Percentiles rank a stretch among this genome's conserved stretches.
These are phyloP conservation scores for Zosterops borbonicus DNA, from an alignment of 2,113 vertebrate species.

Conservation along the genomic window DNA sequence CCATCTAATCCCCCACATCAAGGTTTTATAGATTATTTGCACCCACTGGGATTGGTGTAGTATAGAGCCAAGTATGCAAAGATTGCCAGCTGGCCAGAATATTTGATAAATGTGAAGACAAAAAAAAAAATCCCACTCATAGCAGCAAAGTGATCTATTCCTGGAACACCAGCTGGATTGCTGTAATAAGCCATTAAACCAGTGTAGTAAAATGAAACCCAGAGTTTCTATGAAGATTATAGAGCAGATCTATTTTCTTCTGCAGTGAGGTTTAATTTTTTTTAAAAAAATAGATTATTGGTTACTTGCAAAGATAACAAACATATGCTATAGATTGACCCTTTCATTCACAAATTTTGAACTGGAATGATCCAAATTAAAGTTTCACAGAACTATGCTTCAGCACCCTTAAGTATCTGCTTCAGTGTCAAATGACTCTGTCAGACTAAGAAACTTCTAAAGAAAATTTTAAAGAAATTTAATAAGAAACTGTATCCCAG, in stretches of 20 bases:
- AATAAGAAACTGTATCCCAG: not conserved
- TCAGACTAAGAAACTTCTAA: not conserved
- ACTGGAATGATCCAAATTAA: not conserved
- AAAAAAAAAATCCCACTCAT: constrained; percentile 23
- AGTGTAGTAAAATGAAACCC: constrained; percentile 46
- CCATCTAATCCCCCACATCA: constrained; percentile 2
- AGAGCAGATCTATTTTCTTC: not conserved
- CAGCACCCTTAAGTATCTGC: not conserved
- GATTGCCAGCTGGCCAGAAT: constrained; percentile 55
- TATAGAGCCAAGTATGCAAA: not conserved
- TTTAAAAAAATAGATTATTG: not conserved
- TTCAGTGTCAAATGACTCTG: not conserved
- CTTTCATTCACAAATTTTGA: not conserved
- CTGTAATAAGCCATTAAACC: constrained; percentile 37
- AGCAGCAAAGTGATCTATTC: constrained; percentile 48
- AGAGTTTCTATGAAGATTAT: not conserved
- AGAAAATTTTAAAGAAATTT: not conserved
- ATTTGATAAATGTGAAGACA: constrained; percentile 34
- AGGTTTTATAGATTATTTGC: constrained; percentile 55
- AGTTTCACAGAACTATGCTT: not conserved
- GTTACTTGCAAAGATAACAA: not conserved
- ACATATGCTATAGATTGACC: not conserved
- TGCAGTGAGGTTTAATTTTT: not conserved
- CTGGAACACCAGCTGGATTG: constrained; percentile 54
- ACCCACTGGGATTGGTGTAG: not conserved